A percentile compares a stretch with the other conserved stretches of the same genome.
Conservation (phyloP, 1,140 invertebrate genomes). For the Parapsyche elsis region DNA sequence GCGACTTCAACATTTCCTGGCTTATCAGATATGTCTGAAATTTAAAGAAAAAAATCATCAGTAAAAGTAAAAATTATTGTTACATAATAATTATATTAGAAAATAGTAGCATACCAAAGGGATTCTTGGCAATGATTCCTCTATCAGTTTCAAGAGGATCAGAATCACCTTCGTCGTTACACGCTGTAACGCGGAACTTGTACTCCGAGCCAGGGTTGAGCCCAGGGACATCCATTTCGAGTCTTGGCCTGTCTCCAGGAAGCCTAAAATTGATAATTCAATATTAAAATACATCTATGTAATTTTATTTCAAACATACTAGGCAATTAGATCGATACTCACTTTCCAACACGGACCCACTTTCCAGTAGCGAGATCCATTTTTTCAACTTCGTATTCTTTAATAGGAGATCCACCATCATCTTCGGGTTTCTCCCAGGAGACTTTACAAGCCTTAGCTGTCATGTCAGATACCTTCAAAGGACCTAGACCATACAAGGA, state of each 20-base stretch:
- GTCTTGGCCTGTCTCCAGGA: conserved; percentile 77
- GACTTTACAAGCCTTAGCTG: conserved; percentile 87
- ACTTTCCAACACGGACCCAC: conserved; percentile 86
- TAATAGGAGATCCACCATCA: conserved; percentile 93
- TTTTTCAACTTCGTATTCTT: conserved; percentile 95
- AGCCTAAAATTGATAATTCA: conserved; percentile 58
- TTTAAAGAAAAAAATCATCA: conserved; percentile 39
- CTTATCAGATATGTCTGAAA: conserved; percentile 83
- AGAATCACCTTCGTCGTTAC: conserved; percentile 96
- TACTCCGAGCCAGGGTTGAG: conserved; percentile 93
- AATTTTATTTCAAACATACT: neutral
- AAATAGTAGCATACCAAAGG: conserved; percentile 79
- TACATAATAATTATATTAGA: neutral
- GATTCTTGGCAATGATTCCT: conserved; percentile 94
- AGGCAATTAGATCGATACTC: conserved; percentile 23
- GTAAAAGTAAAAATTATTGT: neutral
- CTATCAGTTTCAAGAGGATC: conserved; percentile 89
- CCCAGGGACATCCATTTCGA: conserved; percentile 89
- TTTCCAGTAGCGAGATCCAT: conserved; percentile 90
- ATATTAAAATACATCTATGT: neutral
- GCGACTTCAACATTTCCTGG: conserved; percentile 90
- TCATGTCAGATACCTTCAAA: conserved; percentile 86
- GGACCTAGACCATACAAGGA: conserved; percentile 70
- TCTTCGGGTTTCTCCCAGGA: conserved; percentile 92
- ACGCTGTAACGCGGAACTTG: conserved; percentile 94